These are phyloP conservation scores for Octopus sinensis DNA, from an alignment of 1,140 invertebrate genomes.

Conservation along the genomic window DNA sequence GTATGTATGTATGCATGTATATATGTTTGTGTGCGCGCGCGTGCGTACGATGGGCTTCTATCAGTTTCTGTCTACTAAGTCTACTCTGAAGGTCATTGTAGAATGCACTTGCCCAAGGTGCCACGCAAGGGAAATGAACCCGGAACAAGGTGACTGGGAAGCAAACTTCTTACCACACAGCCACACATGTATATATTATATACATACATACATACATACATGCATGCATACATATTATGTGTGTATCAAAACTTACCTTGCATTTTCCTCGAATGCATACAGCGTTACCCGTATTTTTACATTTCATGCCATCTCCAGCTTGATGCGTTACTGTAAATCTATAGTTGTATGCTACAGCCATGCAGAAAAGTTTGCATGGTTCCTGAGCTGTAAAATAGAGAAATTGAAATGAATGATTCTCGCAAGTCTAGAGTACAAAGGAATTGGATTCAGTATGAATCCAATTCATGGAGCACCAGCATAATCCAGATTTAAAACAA, in stretches of 20 bases:
- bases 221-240: neutral
- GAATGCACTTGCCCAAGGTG: no score
- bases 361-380: slow-evolving; percentile 75
- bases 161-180: neutral
- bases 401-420: neutral
- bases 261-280: slow-evolving; percentile 38
- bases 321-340: slow-evolving; percentile 45
- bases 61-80: no score
- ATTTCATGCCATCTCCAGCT: slow-evolving; percentile 62
- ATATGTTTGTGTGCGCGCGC: neutral
- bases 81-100: no score
- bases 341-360: slow-evolving; percentile 41
- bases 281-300: slow-evolving; percentile 32
- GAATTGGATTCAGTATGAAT: no score
- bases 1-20: neutral
- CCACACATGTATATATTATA: neutral
- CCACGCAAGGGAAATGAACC: no score
- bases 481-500: no score
- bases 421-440: no score
- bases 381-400: slow-evolving; percentile 48
- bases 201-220: neutral
- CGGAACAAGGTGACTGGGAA: no score
- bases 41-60: neutral
- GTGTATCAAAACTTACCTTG: slow-evolving; percentile 22
- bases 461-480: no score